phyloP scores from a whole-genome alignment of 2,113 vertebrate genomes.

The Ailuropoda melanoleuca region DNA sequence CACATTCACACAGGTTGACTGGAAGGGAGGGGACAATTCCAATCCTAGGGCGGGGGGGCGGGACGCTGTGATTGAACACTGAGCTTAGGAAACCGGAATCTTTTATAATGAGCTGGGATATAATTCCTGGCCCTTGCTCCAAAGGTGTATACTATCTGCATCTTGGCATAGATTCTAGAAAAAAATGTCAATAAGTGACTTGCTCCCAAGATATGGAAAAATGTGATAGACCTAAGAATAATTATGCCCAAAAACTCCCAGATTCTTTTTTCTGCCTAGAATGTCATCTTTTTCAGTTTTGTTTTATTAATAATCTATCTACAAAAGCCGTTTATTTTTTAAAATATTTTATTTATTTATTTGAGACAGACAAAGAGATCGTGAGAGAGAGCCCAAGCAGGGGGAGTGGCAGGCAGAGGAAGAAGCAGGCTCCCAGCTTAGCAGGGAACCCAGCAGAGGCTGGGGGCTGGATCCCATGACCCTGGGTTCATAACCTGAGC shows the following conservation, averaged over 20 bases:
- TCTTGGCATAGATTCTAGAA: background rate
- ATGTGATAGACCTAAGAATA: background rate
- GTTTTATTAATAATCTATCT: background rate
- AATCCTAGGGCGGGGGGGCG: no score
- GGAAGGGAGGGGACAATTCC: background rate
- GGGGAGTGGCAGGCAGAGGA: no score
- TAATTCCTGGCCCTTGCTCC: background rate
- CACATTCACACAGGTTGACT: background rate
- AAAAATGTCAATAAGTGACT: background rate
- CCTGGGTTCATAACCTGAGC: no score
- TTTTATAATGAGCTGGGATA: background rate
- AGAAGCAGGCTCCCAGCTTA: no score
- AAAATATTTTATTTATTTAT: no score
- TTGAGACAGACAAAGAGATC: no score
- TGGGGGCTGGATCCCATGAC: no score
- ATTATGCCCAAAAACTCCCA: background rate
- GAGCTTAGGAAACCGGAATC: no score
- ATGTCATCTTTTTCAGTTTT: background rate
- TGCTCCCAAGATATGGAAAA: background rate
- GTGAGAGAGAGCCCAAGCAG: no score
- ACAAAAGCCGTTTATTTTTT: background rate
- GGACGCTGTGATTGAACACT: no score
- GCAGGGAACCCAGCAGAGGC: no score
- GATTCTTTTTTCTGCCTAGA: background rate
- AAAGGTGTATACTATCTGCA: background rate